Evolutionary conservation across 2,797 vertebrate species (phyloP), one percentile per base, ranked within the genome.

Genomic region (Etheostoma nigrum): DNA sequence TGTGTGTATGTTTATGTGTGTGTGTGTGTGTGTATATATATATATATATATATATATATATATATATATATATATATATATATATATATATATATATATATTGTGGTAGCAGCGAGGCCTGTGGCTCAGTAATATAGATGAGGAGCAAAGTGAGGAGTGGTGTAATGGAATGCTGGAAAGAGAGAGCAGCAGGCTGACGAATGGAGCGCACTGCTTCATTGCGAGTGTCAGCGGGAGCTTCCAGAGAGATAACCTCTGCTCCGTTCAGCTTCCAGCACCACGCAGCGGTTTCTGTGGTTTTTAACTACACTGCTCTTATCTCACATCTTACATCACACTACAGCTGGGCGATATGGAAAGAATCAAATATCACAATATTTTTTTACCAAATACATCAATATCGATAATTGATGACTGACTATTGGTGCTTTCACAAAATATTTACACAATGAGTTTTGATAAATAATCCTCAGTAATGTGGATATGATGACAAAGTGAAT

Each of bases 161-260:
- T 90, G 91, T 94, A 93, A 95, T 94, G 90, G 89, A 85, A 89
- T 81, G 87, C 84, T 88, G 86, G 86, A 70, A 79, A 89, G 85
- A 79, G 84, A 66, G 87, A 87, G 88, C 89, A 88, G 85, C 90
- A 68, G 84, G 84, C 86, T 95, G 95, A 95, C 78, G 84, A 94
- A 95, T 94, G 90, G 83, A 86, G 88, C 83, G 81, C 86, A 62
- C 77, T 75, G 82, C 68, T 33, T 85, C 86, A 89, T 53, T 76
- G 76, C 1, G 68, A 86, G 91, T 93, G 90, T 93, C 91, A 90
- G 80, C 74, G 12, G 80, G 76, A 91, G 89, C 94, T 94, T 90
- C 90, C 90, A 91, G 86, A 48, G 81, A 77, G 95, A 96, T 96
- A 95, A 95, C 94, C 95, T 93, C 88, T 93, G 92, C 91, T 91